Evolutionary conservation across 1,140 invertebrate genomes (phyloP), one percentile per base, ranked within the genome.

Genomic region (Heliconius hewitsoni): DNA sequence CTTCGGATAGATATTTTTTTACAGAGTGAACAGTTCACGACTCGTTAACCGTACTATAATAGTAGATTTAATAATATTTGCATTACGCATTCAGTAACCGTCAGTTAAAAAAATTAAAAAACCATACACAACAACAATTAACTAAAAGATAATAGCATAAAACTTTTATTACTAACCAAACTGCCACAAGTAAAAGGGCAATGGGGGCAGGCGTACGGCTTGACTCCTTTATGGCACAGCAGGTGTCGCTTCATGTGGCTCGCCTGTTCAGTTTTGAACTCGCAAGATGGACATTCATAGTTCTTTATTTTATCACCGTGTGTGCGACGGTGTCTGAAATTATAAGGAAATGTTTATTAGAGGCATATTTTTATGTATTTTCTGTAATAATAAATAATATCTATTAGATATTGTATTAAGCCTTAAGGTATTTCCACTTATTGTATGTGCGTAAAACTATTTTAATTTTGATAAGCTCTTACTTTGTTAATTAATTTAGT

Each of bases 151-250:
- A 52, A 52, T 52, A 19, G 60, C 27, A 66, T 66, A 30, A 30
- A 66, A 66, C 9, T 11, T 66, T 66, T 66, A 77, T 34, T 18
- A 83, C 86, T 89, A 83, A 94, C 92, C 83, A 91, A 86, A 84
- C 96, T 97, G 82, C 97, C 98, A 89, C 97, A 98, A 1, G 96
- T 96, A 85, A 97, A 98, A 23, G 92, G 77, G 87, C 98, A 98
- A 89, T 98, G 96, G 8, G 97, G 97, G 92, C 98, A 99, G 82
- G 95, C 96, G 94, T 97, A 98, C 0, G 98, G 98, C 87, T 98
- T 97, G 76, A 97, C 96, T 1, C 97, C 97, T 13, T 96, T 97
- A 86, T 98, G 98, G 34, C 96, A 94, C 9, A 96, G 95, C 88
- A 97, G 94, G 89, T 98, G 98, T 75, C 97, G 95, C 79, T 96